A percentile compares a stretch with the other conserved stretches of the same genome.
Conservation (phyloP, 2,113 vertebrate species). For the Erpornis zantholeuca region DNA sequence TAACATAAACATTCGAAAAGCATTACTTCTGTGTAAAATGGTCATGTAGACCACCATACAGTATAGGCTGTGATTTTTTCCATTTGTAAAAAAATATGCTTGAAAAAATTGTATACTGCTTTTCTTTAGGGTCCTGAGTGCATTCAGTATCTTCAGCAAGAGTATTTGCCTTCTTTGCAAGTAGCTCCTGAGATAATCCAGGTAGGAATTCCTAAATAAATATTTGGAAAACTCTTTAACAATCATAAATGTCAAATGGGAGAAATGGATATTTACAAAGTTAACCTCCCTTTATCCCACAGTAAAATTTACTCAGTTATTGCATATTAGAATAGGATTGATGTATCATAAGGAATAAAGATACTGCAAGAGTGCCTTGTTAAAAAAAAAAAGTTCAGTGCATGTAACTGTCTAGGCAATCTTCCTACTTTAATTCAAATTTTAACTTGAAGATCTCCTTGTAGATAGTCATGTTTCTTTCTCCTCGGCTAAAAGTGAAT, state of each 20-base stretch:
- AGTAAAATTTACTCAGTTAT: not conserved
- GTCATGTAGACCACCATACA: not conserved
- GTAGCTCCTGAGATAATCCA: constrained; percentile 94
- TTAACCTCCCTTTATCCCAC: not conserved
- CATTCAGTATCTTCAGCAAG: constrained; percentile 93
- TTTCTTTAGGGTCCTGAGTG: constrained; percentile 88
- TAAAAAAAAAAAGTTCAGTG: not conserved
- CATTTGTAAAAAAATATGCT: not conserved
- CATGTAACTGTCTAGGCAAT: not conserved
- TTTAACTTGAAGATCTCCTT: not conserved
- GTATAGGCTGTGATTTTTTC: not conserved
- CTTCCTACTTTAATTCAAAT: not conserved
- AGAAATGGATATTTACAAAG: not conserved
- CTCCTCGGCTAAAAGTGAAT: not conserved
- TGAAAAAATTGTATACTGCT: not conserved
- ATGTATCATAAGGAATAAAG: not conserved
- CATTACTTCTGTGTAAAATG: not conserved
- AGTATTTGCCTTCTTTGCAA: constrained; percentile 93
- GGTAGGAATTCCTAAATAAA: constrained; percentile 70
- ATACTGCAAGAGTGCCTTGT: not conserved
- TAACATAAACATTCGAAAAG: not conserved
- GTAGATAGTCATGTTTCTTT: not conserved
- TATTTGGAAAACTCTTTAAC: not conserved
- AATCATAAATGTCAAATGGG: not conserved
- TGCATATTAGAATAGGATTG: not conserved